phyloP scores from a whole-genome alignment of 2,888 invertebrate species.

The Dascillus cervinus region DNA sequence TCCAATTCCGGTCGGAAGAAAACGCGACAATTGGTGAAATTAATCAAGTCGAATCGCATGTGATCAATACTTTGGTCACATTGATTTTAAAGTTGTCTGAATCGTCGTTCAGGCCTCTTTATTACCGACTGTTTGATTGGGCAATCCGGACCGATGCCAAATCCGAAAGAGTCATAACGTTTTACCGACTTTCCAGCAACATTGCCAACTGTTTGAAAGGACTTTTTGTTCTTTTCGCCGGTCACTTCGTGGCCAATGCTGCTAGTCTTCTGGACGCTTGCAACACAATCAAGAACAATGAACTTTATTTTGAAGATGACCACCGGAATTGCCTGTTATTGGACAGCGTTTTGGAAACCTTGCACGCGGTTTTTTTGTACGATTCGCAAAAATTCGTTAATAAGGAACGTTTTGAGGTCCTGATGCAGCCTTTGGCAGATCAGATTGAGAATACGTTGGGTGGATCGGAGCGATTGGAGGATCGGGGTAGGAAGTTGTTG shows the following conservation, averaged over 20 bases:
- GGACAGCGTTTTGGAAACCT: conserved; percentile 64
- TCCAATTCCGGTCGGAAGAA: conserved; percentile 58
- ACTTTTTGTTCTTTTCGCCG: conserved; percentile 84
- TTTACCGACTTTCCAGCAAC: conserved; percentile 70
- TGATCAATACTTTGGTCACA: conserved; percentile 69
- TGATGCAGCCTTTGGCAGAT: conserved; percentile 84
- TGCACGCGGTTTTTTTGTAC: conserved; percentile 71
- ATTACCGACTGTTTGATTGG: conserved; percentile 84
- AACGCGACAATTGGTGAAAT: conserved; percentile 41
- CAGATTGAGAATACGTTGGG: conserved; percentile 73
- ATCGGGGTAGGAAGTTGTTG: conserved; percentile 53
- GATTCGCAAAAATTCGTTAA: conserved; percentile 80
- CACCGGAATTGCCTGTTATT: conserved; percentile 56
- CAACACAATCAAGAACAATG: conserved; percentile 53
- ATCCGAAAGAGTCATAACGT: conserved; percentile 67
- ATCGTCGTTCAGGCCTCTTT: conserved; percentile 79
- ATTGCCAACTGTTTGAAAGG: conserved; percentile 79
- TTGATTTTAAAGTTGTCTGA: conserved; percentile 85
- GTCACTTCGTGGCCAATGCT: conserved; percentile 75
- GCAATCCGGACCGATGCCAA: conserved; percentile 57
- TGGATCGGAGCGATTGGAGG: conserved; percentile 52
- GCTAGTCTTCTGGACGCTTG: conserved; percentile 63
- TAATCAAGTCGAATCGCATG: conserved; percentile 60
- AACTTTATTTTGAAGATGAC: conserved; percentile 46
- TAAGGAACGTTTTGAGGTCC: conserved; percentile 72